Conservation (phyloP, 1,140 invertebrate species). For the Calephelis virginiensis region DNA sequence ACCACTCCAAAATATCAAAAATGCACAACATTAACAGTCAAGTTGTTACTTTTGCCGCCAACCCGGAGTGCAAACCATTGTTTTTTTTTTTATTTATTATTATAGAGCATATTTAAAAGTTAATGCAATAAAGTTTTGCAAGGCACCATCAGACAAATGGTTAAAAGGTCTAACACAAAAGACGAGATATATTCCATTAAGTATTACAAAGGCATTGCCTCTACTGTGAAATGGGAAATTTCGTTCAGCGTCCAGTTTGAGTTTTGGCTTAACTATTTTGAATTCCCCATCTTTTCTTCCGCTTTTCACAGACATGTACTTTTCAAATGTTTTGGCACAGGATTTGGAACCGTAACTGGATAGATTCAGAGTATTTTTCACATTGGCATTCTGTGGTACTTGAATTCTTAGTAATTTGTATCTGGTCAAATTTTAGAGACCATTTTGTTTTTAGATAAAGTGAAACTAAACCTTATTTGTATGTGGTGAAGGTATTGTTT, state of each 20-base stretch:
- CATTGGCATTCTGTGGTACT: slow-evolving; percentile 39
- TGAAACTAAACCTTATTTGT: slow-evolving; percentile 37
- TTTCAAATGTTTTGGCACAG: slow-evolving; percentile 37
- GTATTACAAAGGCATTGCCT: too few species aligned
- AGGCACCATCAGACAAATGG: too few species aligned
- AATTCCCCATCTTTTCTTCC: slow-evolving; percentile 58
- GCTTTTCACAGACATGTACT: slow-evolving; percentile 37
- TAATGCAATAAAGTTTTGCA: too few species aligned
- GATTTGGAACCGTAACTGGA: slow-evolving; percentile 40
- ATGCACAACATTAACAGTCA: too few species aligned
- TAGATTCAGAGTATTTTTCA: slow-evolving; percentile 24
- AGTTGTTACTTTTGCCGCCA: too few species aligned
- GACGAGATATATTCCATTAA: too few species aligned
- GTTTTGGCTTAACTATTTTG: slow-evolving; percentile 58
- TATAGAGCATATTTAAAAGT: too few species aligned
- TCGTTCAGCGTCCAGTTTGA: slow-evolving; percentile 23
- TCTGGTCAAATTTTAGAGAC: slow-evolving; percentile 53
- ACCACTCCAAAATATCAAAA: too few species aligned
- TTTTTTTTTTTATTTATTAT: too few species aligned
- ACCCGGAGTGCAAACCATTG: too few species aligned
- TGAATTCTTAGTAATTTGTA: slow-evolving; percentile 62
- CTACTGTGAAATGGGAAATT: too few species aligned
- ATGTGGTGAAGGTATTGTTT: slow-evolving; percentile 35
- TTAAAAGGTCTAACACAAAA: too few species aligned
- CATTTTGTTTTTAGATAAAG: slow-evolving; percentile 26